Base-by-base conservation (phyloP, 2,888 invertebrate genomes). In the Polymixis lichenea region DNA sequence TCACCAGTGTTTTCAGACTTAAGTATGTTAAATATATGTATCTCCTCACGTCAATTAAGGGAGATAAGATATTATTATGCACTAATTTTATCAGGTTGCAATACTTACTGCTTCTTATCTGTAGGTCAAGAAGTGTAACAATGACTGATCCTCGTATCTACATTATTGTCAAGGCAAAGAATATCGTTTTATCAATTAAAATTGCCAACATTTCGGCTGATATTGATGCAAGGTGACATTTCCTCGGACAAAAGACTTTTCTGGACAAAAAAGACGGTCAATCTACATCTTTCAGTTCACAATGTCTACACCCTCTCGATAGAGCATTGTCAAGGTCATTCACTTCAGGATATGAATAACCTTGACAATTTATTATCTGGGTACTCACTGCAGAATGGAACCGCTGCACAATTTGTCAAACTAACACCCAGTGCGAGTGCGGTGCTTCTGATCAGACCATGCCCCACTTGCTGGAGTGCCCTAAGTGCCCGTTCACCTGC, bases 71-170 rank as follows among this genome's bases (percentile, higher is more conserved):
- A 75, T 32, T 51, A 51, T 51, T 62, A 71, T 75, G 81, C 68
- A 81, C 58, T 32, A 28, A 55, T 83, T 76, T 77, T 81, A 86
- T 87, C 84, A 71, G 49, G 49, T 65, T 66, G 67, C 77, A 84
- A 86, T 86, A 72, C 85, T 80, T 85, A 88, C 84, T 80, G 70
- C 72, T 68, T 38, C 64, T 72, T 86, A 88, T 89, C 88, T 83
- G 80, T 90, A 91, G 91, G 90, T 91, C 91, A 91, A 90, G 89
- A 87, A 69, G 22, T 65, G 53, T 51, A 15, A 66, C 53, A 84
- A 56, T 71, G 8, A 8, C 8, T 56, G 81, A 49, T 61, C 75
- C 56, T 43, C 61, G 15, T 75, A 80, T 80, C 75, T 56, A 75
- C 61, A 82, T 67, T 66, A 68, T 80, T 56, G 62, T 66, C 32